These are phyloP conservation scores for Platyrinchus mystaceus DNA, from an alignment of 2,797 vertebrate species.

Conservation along the genomic window DNA sequence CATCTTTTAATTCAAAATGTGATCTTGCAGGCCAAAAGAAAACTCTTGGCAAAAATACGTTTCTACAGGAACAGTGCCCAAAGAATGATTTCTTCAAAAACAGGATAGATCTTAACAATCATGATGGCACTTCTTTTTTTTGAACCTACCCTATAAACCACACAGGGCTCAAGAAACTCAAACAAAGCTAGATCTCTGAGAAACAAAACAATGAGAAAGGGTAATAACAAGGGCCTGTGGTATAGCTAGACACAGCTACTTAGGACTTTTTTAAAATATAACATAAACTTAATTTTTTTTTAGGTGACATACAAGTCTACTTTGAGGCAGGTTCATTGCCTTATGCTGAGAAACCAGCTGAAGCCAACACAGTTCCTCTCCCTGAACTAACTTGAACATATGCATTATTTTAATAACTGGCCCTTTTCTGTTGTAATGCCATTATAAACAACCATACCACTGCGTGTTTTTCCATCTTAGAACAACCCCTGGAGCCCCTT, in stretches of 20 bases:
- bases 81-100: constrained; percentile 61
- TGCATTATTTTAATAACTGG: background rate
- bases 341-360: background rate
- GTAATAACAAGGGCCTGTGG: background rate
- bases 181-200: background rate
- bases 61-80: constrained; percentile 36
- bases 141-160: background rate
- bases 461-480: background rate
- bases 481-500: background rate
- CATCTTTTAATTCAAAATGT: constrained; percentile 32
- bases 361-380: background rate
- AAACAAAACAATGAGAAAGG: background rate
- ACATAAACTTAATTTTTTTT: background rate
- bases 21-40: constrained; percentile 3
- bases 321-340: background rate
- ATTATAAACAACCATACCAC: background rate
- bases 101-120: constrained; percentile 21
- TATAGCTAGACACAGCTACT: background rate
- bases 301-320: background rate
- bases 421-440: background rate
- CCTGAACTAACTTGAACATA: background rate
- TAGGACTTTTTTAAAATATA: background rate
- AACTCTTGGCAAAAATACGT: constrained; percentile 59
- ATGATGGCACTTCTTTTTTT: background rate
- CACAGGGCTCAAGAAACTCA: background rate